A percentile compares a stretch with the other conserved stretches of the same genome.
Evolutionary conservation across 1,140 invertebrate genomes (phyloP).

Genomic region (Arctopsyche grandis): DNA sequence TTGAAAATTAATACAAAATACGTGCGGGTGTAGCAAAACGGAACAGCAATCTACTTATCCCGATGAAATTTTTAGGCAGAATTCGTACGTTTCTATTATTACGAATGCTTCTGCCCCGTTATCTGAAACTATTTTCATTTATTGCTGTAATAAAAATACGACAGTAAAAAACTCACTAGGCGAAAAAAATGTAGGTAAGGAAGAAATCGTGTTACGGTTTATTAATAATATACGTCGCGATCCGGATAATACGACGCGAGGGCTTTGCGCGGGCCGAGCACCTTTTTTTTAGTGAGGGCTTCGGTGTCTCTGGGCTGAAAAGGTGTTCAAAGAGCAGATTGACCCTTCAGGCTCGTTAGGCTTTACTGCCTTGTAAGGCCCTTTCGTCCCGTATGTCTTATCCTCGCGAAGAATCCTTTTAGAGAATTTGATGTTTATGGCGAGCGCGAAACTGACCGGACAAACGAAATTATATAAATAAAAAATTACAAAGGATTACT

Average conservation of each 20-base stretch:
- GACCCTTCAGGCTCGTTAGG: constrained; percentile 43
- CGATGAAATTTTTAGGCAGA: not conserved
- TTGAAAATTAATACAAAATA: no score
- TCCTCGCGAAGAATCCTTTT: constrained; percentile 10
- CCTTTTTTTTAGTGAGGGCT: not conserved
- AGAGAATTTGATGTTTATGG: constrained; percentile 8
- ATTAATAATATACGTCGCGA: constrained; percentile 18
- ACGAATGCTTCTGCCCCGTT: constrained; percentile 5
- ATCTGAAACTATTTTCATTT: constrained; percentile 25
- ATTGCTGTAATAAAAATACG: constrained; percentile 23
- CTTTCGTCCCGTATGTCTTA: constrained; percentile 7
- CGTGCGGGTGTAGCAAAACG: no score
- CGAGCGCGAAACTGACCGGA: not conserved
- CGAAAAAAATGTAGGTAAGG: constrained; percentile 4
- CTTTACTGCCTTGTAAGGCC: constrained; percentile 32
- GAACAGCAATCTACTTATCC: no score
- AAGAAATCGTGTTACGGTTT: constrained; percentile 23
- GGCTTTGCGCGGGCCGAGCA: constrained; percentile 3
- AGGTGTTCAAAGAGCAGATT: constrained; percentile 40
- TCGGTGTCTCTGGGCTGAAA: not conserved
- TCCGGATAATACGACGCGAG: constrained; percentile 9
- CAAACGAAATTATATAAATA: constrained; percentile 14
- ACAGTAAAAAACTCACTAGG: constrained; percentile 11
- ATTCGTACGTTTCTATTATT: constrained; percentile 1
- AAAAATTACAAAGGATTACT: not conserved